Percentiles rank a stretch among this genome's conserved stretches.
These are phyloP conservation scores for Cheilosia variabilis DNA, from an alignment of 2,888 invertebrate genomes.

Conservation along the genomic window DNA sequence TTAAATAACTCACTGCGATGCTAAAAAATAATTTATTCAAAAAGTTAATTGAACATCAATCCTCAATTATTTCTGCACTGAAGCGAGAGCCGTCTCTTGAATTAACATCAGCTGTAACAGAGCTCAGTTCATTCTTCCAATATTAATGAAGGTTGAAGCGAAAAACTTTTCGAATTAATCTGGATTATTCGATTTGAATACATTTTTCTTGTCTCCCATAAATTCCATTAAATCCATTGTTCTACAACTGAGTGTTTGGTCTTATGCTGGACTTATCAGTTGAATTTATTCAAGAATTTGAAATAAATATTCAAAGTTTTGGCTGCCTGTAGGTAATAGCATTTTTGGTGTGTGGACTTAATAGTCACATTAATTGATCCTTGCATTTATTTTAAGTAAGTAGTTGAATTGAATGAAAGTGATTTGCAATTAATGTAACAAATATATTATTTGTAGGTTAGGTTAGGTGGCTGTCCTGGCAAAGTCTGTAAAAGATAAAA, in stretches of 20 bases:
- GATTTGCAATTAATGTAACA: too few species aligned
- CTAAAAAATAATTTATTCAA: conserved; percentile 53
- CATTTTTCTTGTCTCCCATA: conserved; percentile 52
- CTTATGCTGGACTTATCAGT: conserved; percentile 43
- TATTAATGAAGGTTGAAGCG: conserved; percentile 55
- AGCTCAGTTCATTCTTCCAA: conserved; percentile 38
- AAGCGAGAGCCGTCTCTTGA: conserved; percentile 46
- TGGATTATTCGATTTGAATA: conserved; percentile 63
- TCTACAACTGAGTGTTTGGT: conserved; percentile 13
- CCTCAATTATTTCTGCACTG: conserved; percentile 55
- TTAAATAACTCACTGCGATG: neutral
- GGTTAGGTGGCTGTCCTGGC: too few species aligned
- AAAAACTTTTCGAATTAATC: conserved; percentile 64
- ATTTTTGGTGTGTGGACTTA: neutral
- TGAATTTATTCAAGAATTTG: conserved; percentile 49
- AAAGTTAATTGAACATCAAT: conserved; percentile 67
- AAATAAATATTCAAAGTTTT: conserved; percentile 37
- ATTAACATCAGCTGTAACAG: conserved; percentile 34
- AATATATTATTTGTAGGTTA: too few species aligned
- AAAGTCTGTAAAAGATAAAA: too few species aligned
- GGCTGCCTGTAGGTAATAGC: neutral
- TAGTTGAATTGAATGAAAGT: too few species aligned
- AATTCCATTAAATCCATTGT: conserved; percentile 42
- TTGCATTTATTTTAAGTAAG: too few species aligned
- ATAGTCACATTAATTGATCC: neutral